phyloP scores from a whole-genome alignment of 2,797 vertebrate species.

The Darevskia nairensis region DNA sequence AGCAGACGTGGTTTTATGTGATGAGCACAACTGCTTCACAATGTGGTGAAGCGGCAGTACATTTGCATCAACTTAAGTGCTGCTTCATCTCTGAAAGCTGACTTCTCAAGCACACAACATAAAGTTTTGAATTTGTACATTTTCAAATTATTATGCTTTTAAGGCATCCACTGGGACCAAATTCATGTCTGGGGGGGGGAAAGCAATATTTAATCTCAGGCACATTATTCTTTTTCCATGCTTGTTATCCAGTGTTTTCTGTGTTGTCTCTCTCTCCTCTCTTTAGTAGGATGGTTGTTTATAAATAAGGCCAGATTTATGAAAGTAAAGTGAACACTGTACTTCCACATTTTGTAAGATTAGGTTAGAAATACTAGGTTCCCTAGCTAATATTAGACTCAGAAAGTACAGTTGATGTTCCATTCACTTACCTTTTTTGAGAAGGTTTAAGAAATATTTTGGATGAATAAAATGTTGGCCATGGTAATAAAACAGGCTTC shows the following conservation, averaged over 20 bases:
- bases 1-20: not conserved
- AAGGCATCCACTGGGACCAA: not conserved
- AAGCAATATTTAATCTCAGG: not conserved
- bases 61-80: not conserved
- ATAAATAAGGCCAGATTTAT: not conserved
- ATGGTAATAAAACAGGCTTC: not conserved
- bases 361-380: not conserved
- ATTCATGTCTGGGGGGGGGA: not conserved
- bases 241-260: not conserved
- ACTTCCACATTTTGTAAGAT: not conserved
- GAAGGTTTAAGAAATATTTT: not conserved
- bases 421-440: not conserved
- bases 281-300: not conserved
- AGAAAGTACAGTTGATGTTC: not conserved
- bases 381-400: not conserved
- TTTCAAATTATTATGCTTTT: slow-evolving; percentile 1
- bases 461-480: not conserved
- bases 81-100: not conserved
- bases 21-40: not conserved
- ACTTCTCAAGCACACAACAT: not conserved
- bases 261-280: slow-evolving; percentile 13
- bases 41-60: not conserved
- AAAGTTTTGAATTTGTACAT: not conserved
- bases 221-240: not conserved
- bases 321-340: not conserved